phyloP scores from a whole-genome alignment of 2,797 vertebrate species.

The Phoebastria nigripes region DNA sequence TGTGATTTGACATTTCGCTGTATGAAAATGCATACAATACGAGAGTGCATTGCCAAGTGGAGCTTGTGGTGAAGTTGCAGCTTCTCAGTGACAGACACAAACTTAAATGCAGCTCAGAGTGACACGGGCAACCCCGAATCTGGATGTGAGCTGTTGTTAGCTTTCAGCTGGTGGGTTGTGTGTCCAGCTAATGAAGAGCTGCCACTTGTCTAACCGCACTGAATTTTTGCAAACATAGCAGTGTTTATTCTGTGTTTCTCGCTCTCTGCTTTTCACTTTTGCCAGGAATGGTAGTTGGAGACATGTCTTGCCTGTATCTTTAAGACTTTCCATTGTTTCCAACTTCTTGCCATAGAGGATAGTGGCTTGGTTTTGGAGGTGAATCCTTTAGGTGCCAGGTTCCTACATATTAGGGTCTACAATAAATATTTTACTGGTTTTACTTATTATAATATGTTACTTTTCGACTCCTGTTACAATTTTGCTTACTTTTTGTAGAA shows the following conservation, averaged over 20 bases:
- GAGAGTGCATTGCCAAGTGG: background rate
- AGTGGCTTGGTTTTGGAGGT: background rate
- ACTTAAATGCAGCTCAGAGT: background rate
- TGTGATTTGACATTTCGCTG: background rate
- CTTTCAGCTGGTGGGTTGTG: background rate
- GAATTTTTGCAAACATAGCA: background rate
- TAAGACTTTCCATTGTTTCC: background rate
- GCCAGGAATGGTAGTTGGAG: background rate
- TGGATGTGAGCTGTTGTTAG: background rate
- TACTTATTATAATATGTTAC: background rate
- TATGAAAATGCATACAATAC: background rate
- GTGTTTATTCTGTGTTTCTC: background rate
- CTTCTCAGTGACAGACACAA: background rate
- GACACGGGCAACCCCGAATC: background rate
- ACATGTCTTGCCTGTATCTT: background rate
- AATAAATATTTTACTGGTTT: background rate
- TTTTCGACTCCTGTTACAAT: conserved; percentile 39
- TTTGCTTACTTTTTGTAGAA: conserved; percentile 38
- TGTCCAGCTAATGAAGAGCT: background rate
- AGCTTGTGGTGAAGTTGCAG: background rate
- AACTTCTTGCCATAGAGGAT: background rate
- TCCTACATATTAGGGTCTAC: background rate
- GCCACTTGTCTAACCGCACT: background rate
- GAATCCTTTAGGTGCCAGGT: background rate
- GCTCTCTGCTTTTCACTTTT: background rate